A percentile compares a stretch with the other conserved stretches of the same genome.
Conservation (phyloP, 2,113 vertebrate species). For the Syngnathus floridae region DNA sequence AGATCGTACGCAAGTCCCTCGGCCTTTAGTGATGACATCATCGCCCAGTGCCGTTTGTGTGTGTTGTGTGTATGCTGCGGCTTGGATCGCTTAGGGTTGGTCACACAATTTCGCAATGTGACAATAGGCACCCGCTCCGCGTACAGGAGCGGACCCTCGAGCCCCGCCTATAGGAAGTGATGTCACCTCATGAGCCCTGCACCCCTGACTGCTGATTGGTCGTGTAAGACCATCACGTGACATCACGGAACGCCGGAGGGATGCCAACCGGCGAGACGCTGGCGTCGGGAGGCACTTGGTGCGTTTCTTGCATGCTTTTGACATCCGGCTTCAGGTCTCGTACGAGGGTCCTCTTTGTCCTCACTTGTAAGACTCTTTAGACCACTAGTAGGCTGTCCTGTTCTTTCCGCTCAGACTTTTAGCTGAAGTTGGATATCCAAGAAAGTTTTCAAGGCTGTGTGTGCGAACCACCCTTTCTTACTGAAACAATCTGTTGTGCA, state of each 20-base stretch:
- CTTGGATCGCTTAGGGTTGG: too few species aligned
- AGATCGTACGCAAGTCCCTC: conserved; percentile 9
- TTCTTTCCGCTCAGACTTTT: neutral
- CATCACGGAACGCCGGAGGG: neutral
- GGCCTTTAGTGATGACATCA: neutral
- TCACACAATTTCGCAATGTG: neutral
- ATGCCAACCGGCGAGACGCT: neutral
- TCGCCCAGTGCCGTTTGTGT: neutral
- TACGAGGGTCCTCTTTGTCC: too few species aligned
- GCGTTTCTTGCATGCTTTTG: neutral
- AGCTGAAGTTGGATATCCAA: neutral
- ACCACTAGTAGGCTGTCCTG: neutral
- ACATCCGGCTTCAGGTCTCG: neutral
- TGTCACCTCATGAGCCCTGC: neutral
- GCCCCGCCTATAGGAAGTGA: neutral
- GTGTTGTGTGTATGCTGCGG: neutral
- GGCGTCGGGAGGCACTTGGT: too few species aligned
- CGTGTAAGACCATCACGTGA: neutral
- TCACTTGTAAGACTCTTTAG: neutral
- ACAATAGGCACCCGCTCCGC: too few species aligned
- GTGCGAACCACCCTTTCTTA: neutral
- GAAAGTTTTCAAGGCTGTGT: neutral
- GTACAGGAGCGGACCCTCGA: neutral
- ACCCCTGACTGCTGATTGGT: neutral
- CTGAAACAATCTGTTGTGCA: neutral